Percentiles rank a stretch among this genome's conserved stretches.
Conservation (phyloP, 2,797 vertebrate species). For the Coranthus polyacanthus region DNA sequence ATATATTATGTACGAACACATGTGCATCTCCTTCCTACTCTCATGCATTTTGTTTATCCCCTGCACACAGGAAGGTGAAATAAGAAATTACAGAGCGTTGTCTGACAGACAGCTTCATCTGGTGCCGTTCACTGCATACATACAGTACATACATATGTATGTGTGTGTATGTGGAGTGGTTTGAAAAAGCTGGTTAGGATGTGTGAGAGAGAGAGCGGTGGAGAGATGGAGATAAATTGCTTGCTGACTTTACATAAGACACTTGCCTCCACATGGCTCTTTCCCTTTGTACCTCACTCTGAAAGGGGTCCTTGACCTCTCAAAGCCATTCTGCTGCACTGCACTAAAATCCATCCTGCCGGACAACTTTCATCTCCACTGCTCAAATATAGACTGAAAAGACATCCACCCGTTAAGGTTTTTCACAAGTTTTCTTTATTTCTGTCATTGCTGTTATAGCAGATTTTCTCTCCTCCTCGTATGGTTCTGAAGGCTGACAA, state of each 20-base stretch:
- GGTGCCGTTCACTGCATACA: constrained; percentile 26
- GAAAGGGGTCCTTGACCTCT: constrained; percentile 75
- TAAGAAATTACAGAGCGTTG: constrained; percentile 25
- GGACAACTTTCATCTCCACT: constrained; percentile 38
- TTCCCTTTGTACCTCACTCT: constrained; percentile 45
- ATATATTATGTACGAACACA: too few relatives aligned
- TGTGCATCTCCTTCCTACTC: constrained; percentile 23
- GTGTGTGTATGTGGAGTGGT: constrained; percentile 22
- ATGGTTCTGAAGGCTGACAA: constrained; percentile 1
- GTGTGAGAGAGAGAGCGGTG: constrained; percentile 11
- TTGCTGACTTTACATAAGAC: constrained; percentile 60
- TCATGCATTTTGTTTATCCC: constrained; percentile 42
- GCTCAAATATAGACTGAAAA: constrained; percentile 31
- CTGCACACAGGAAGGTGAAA: constrained; percentile 28
- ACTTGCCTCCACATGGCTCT: constrained; percentile 49
- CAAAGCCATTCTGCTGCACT: constrained; percentile 39
- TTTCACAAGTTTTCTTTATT: neutral
- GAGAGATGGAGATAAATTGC: constrained; percentile 46
- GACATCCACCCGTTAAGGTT: neutral
- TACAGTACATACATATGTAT: constrained; percentile 31
- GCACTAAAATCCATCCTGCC: constrained; percentile 44
- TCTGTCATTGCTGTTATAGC: neutral
- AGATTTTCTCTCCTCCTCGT: constrained; percentile 1
- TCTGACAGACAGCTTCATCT: constrained; percentile 37
- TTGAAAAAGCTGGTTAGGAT: constrained; percentile 16